These are phyloP conservation scores for Karalla daura DNA, from an alignment of 2,797 vertebrate genomes.

Conservation along the genomic window DNA sequence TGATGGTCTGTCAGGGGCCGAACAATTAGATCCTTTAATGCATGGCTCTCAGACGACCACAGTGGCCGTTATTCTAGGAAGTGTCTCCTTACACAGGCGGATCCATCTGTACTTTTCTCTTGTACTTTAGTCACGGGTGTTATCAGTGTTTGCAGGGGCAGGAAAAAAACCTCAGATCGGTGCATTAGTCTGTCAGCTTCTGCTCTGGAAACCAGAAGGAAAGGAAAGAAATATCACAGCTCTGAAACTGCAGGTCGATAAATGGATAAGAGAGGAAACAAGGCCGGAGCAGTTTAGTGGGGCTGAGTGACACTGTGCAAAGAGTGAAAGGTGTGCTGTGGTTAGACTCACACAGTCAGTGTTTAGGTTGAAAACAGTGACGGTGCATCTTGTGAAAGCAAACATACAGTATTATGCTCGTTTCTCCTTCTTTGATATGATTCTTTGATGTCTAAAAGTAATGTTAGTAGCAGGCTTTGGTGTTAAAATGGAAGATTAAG, in stretches of 20 bases:
- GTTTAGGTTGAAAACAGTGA: too few relatives aligned
- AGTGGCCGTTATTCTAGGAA: conserved; percentile 23
- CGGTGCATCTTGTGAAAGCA: too few relatives aligned
- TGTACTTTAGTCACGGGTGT: background rate
- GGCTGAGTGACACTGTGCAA: background rate
- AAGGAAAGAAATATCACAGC: background rate
- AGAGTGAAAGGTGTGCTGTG: background rate
- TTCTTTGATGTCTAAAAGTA: too few relatives aligned
- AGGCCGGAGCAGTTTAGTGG: background rate
- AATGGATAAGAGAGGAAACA: background rate
- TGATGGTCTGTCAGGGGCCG: conserved; percentile 44
- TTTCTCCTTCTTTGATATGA: too few relatives aligned
- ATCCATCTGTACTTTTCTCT: background rate
- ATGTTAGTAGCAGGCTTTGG: too few relatives aligned
- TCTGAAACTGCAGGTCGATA: conserved; percentile 8
- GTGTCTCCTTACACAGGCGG: conserved; percentile 47
- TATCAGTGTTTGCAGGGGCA: conserved; percentile 21
- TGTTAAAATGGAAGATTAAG: too few relatives aligned
- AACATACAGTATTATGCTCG: too few relatives aligned
- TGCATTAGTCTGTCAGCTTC: conserved; percentile 26
- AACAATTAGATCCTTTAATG: conserved; percentile 70
- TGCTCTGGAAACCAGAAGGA: background rate
- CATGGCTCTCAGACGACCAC: conserved; percentile 24
- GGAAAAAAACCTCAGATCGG: background rate
- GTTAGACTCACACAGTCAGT: too few relatives aligned